Evolutionary conservation across 1,140 invertebrate genomes (phyloP), one percentile per base, ranked within the genome.

Genomic region (Triops cancriformis): DNA sequence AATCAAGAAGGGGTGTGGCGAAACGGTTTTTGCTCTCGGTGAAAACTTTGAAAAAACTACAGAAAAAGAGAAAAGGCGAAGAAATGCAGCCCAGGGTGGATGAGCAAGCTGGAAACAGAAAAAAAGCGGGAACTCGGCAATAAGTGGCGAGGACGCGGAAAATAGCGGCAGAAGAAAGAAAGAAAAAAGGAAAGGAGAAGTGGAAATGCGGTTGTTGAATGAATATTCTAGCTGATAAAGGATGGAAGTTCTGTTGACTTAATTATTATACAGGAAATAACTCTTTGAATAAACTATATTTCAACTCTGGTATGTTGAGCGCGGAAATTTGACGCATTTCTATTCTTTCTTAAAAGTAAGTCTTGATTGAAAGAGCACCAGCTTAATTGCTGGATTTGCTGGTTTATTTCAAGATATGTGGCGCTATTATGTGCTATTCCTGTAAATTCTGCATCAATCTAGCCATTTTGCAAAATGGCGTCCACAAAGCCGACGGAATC

Each of bases 191-290:
- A 37, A 2, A 37, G 7, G 31, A 37, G 7, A 37, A 37, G 31
- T 37, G 31, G 31, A 2, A 37, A 64, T 64, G 51, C 51, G 51
- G 51, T 64, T 64, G 51, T 64, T 64, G 51, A 64, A 64, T 64
- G 51, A 64, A 64, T 64, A 23, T 64, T 64, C 51, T 64, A 64
- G 51, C 51, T 64, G 51, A 64, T 12, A 37, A 64, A 64, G 14
- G 18, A 64, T 64, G 14, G 51, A 64, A 64, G 51, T 64, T 64
- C 51, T 64, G 51, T 64, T 64, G 51, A 64, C 51, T 64, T 64
- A 64, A 64, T 64, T 64, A 64, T 64, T 64, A 64, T 64, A 64
- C 51, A 64, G 51, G 51, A 64, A 64, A 64, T 64, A 64, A 64
- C 51, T 64, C 51, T 64, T 64, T 64, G 51, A 64, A 64, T 64